These are phyloP conservation scores for Piezodorus guildinii DNA, from an alignment of 1,140 invertebrate genomes.

Conservation along the genomic window DNA sequence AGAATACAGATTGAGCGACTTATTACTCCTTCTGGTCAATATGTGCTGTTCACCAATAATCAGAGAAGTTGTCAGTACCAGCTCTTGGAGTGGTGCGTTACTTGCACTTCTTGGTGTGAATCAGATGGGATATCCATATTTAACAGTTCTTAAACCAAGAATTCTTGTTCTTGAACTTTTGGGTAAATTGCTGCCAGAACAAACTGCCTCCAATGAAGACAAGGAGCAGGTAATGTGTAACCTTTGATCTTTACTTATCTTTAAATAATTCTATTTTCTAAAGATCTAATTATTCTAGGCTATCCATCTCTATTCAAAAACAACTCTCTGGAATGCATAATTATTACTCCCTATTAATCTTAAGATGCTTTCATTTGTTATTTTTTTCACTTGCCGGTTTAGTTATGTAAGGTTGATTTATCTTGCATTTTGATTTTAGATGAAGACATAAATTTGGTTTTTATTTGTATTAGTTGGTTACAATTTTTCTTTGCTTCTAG, in stretches of 20 bases:
- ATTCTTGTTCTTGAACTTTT: slow-evolving; percentile 19
- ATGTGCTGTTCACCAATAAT: slow-evolving; percentile 17
- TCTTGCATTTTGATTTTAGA: too few species aligned
- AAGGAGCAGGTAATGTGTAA: slow-evolving; percentile 23
- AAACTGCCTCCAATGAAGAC: slow-evolving; percentile 12
- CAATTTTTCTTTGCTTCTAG: too few species aligned
- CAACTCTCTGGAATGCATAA: too few species aligned
- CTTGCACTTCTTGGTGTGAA: slow-evolving; percentile 11
- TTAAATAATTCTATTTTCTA: too few species aligned
- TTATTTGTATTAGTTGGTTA: too few species aligned
- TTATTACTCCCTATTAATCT: too few species aligned
- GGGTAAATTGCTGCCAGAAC: slow-evolving; percentile 17
- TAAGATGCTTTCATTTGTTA: too few species aligned
- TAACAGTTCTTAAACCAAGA: slow-evolving; percentile 20
- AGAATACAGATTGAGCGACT: slow-evolving; percentile 18
- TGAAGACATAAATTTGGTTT: too few species aligned
- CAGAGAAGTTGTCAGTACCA: slow-evolving; percentile 15
- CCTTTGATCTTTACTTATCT: too few species aligned
- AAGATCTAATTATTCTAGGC: too few species aligned
- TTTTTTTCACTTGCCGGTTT: too few species aligned
- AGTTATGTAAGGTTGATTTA: not conserved
- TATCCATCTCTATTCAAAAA: too few species aligned
- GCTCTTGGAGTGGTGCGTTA: slow-evolving; percentile 19
- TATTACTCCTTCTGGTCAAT: slow-evolving; percentile 19
- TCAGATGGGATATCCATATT: slow-evolving; percentile 4